Percentiles rank a stretch among this genome's conserved stretches.
These are phyloP conservation scores for Vulpes lagopus DNA, from an alignment of 2,113 vertebrate species.

Conservation along the genomic window DNA sequence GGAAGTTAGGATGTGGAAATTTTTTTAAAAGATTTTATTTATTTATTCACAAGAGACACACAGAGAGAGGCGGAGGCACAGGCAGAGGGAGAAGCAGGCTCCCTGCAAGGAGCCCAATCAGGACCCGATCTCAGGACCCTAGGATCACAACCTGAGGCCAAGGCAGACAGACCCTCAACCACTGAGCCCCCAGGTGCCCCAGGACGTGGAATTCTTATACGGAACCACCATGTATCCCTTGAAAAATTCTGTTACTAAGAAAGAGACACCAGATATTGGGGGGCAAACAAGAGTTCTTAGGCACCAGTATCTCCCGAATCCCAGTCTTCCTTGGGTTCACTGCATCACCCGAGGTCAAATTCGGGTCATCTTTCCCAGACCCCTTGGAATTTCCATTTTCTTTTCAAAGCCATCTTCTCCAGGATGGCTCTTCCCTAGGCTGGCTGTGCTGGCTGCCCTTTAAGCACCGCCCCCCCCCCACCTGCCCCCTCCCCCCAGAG, in stretches of 20 bases:
- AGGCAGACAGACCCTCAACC: no score
- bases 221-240: neutral
- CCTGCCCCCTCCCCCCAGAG: neutral
- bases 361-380: neutral
- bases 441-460: neutral
- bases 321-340: neutral
- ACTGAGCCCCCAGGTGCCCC: no score
- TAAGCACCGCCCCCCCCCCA: no score
- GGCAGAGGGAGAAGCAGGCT: no score
- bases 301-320: neutral
- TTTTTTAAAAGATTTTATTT: neutral
- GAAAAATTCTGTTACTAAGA: neutral
- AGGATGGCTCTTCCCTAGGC: neutral
- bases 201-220: neutral
- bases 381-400: neutral
- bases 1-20: neutral
- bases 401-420: neutral
- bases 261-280: neutral
- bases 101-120: no score
- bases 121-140: no score
- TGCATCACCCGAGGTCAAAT: neutral
- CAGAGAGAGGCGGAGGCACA: no score
- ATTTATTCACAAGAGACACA: no score
- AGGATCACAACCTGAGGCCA: no score
- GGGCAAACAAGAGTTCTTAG: neutral